phyloP scores from a whole-genome alignment of 2,113 vertebrate species.

The Lipotes vexillifer region DNA sequence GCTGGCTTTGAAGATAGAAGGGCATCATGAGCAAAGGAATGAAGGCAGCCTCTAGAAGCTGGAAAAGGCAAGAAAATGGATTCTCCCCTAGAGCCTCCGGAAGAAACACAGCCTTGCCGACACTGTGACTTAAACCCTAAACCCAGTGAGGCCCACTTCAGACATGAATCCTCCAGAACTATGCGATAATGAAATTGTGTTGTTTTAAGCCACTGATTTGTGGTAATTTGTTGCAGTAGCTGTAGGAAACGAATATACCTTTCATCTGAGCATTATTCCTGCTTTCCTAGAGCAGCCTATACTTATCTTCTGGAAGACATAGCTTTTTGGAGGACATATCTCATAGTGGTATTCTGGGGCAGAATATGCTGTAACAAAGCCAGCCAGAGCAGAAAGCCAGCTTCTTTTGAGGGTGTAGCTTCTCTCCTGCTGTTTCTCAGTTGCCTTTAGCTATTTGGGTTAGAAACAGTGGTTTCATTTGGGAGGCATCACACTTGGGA shows the following conservation, averaged over 20 bases:
- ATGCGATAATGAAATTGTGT: not conserved
- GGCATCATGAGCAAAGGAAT: not conserved
- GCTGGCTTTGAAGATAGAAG: not conserved
- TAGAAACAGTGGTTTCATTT: not conserved
- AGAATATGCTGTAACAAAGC: not conserved
- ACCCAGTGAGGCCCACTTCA: not conserved
- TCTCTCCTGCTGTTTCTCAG: not conserved
- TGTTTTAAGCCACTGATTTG: not conserved
- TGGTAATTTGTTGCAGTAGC: not conserved
- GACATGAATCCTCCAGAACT: not conserved
- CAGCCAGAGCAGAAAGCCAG: not conserved
- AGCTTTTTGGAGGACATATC: not conserved
- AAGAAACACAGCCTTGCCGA: not conserved
- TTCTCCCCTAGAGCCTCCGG: not conserved
- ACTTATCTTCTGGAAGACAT: not conserved
- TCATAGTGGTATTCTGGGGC: not conserved
- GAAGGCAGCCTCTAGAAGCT: not conserved
- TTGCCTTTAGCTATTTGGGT: not conserved
- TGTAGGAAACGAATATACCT: not conserved
- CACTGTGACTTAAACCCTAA: not conserved
- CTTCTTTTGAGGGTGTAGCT: not conserved
- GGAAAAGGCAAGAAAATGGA: not conserved
- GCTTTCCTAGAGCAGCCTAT: not conserved
- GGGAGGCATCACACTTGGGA: not conserved
- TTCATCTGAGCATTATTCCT: not conserved